Conservation (phyloP, 2,888 invertebrate genomes). For the Subacronicta megacephala region DNA sequence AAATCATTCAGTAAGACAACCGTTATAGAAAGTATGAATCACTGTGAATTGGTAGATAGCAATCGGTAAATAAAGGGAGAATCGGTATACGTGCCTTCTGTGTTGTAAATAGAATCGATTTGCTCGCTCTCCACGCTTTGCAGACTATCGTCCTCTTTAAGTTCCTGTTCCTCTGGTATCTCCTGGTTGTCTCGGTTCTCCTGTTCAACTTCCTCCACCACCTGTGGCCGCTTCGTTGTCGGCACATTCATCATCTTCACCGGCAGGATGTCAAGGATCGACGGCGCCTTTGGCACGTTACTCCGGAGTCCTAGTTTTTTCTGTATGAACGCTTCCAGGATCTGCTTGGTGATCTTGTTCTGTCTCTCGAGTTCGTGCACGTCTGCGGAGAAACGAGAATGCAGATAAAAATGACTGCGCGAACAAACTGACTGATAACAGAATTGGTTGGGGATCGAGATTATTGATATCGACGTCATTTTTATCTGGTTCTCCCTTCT, state of each 20-base stretch:
- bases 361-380: constrained; percentile 92
- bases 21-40: constrained; percentile 6
- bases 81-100: constrained; percentile 78
- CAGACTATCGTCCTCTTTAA: constrained; percentile 81
- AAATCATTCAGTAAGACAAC: constrained; percentile 25
- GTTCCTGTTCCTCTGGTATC: constrained; percentile 22
- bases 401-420: constrained; percentile 88
- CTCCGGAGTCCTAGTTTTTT: constrained; percentile 91
- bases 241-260: constrained; percentile 70
- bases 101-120: constrained; percentile 90
- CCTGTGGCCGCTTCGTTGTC: constrained; percentile 33
- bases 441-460: constrained; percentile 46
- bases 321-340: constrained; percentile 93
- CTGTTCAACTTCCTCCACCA: constrained; percentile 54
- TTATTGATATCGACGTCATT: constrained; percentile 78
- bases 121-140: constrained; percentile 93
- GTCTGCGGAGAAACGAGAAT: constrained; percentile 86
- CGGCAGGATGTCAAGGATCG: constrained; percentile 91
- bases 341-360: constrained; percentile 94
- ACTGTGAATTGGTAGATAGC: not conserved
- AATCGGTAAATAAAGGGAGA: constrained; percentile 11
- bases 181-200: constrained; percentile 54
- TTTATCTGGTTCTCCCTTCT: constrained; percentile 87
- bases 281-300: constrained; percentile 86
- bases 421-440: constrained; percentile 51